Evolutionary conservation across 2,797 vertebrate genomes (phyloP).

Genomic region (Sebastes ruberrimus): DNA sequence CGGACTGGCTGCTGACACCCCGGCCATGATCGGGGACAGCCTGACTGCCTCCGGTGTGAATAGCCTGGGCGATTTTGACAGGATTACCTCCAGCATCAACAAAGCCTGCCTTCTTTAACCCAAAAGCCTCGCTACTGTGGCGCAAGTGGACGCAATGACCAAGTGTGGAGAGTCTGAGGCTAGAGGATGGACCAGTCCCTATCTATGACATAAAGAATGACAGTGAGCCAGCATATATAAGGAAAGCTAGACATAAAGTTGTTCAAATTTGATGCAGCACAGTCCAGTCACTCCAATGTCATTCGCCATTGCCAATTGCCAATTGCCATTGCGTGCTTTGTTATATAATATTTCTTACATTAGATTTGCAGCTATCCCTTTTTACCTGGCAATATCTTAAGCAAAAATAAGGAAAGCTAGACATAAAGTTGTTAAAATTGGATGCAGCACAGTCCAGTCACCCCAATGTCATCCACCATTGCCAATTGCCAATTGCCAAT

Average conservation of each 20-base stretch:
- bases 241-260: neutral
- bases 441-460: neutral
- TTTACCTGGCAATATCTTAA: neutral
- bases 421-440: slow-evolving; percentile 2
- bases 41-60: slow-evolving; percentile 25
- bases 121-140: slow-evolving; percentile 9
- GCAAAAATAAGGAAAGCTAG: neutral
- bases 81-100: slow-evolving; percentile 57
- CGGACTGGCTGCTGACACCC: slow-evolving; percentile 12
- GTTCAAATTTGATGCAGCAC: neutral
- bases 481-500: too few relatives aligned
- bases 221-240: neutral
- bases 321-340: neutral
- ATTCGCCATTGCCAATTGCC: too few relatives aligned
- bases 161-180: slow-evolving; percentile 2
- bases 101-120: slow-evolving; percentile 31
- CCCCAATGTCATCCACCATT: too few relatives aligned
- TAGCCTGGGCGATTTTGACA: slow-evolving; percentile 28
- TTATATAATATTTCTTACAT: neutral
- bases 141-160: neutral
- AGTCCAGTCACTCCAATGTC: neutral
- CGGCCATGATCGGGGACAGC: slow-evolving; percentile 24
- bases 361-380: neutral
- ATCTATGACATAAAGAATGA: neutral
- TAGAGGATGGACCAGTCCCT: neutral